Evolutionary conservation across 2,888 invertebrate species (phyloP).

Genomic region (Watsonalla binaria): DNA sequence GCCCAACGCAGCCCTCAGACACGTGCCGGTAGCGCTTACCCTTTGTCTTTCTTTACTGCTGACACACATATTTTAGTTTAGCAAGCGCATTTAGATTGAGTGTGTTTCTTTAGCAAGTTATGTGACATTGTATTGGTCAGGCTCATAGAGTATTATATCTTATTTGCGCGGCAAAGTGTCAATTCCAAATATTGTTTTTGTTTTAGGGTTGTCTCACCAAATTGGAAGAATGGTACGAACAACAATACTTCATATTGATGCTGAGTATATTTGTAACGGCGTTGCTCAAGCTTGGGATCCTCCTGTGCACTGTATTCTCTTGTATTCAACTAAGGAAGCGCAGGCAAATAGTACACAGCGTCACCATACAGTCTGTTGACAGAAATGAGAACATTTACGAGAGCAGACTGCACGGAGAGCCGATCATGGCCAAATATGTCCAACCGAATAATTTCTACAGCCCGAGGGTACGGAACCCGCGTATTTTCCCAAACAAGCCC

Average conservation of each 20-base stretch:
- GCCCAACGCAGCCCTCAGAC: slow-evolving; percentile 77
- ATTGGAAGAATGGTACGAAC: slow-evolving; percentile 87
- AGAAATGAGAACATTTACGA: slow-evolving; percentile 67
- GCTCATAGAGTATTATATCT: no score
- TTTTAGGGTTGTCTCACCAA: slow-evolving; percentile 83
- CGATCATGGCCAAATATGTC: slow-evolving; percentile 64
- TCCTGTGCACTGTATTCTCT: slow-evolving; percentile 84
- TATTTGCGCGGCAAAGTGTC: no score
- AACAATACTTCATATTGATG: slow-evolving; percentile 85
- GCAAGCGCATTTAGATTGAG: no score
- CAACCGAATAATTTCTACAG: slow-evolving; percentile 74
- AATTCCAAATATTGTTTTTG: background rate
- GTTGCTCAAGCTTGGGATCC: slow-evolving; percentile 84
- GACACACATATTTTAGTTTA: no score
- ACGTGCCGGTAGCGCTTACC: slow-evolving; percentile 71
- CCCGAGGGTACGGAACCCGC: slow-evolving; percentile 65
- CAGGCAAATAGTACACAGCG: slow-evolving; percentile 63
- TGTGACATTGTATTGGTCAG: no score
- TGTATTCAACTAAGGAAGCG: slow-evolving; percentile 81
- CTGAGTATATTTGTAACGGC: slow-evolving; percentile 82
- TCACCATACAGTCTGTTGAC: slow-evolving; percentile 57
- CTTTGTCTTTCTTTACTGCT: no score
- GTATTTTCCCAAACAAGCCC: slow-evolving; percentile 66
- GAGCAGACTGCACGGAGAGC: slow-evolving; percentile 57
- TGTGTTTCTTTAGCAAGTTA: no score